A percentile compares a stretch with the other conserved stretches of the same genome.
These are phyloP conservation scores for Eupithecia dodoneata DNA, from an alignment of 2,888 invertebrate species.

Conservation along the genomic window DNA sequence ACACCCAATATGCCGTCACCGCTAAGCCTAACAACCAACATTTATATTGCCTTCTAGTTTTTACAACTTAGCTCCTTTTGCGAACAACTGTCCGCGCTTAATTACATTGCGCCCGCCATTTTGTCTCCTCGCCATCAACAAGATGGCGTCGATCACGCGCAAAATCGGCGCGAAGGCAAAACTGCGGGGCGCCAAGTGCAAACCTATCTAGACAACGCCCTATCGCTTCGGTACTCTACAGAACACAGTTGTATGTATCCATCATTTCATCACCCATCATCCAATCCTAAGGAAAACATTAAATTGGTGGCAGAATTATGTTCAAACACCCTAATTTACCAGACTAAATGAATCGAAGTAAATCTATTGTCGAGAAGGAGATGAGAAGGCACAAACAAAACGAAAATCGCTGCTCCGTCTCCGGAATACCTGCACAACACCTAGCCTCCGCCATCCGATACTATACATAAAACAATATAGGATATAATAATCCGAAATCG, in stretches of 20 bases:
- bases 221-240: conserved; percentile 79
- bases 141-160: conserved; percentile 37
- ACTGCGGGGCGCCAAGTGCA: conserved; percentile 59
- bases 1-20: conserved; percentile 78
- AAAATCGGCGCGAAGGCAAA: conserved; percentile 39
- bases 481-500: conserved; percentile 79
- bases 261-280: conserved; percentile 44
- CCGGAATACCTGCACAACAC: conserved; percentile 53
- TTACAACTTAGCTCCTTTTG: conserved; percentile 72
- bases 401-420: conserved; percentile 37
- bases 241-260: conserved; percentile 80
- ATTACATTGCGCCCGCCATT: conserved; percentile 53
- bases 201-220: conserved; percentile 78
- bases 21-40: conserved; percentile 70
- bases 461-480: conserved; percentile 77
- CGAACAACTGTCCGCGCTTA: conserved; percentile 63
- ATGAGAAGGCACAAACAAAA: conserved; percentile 51
- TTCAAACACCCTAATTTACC: conserved; percentile 46
- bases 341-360: conserved; percentile 36
- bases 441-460: conserved; percentile 66
- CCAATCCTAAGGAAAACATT: conserved; percentile 74
- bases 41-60: conserved; percentile 79
- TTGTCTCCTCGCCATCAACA: conserved; percentile 39
- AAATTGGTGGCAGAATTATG: conserved; percentile 59
- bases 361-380: conserved; percentile 38